These are phyloP conservation scores for Mormyrus lacerda DNA, from an alignment of 2,113 vertebrate genomes.

Conservation along the genomic window DNA sequence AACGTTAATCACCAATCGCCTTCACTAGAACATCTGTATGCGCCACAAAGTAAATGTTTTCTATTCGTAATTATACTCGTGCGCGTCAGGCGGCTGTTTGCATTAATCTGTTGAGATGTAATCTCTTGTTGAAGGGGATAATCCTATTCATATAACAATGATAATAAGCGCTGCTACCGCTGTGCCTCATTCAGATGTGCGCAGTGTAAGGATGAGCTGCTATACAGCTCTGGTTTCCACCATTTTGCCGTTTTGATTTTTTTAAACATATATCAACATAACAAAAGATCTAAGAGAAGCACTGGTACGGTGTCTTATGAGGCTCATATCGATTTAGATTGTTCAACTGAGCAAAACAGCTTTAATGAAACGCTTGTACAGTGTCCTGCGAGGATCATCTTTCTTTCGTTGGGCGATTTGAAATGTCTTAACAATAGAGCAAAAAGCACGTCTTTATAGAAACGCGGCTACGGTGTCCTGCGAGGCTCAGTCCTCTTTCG, in stretches of 20 bases:
- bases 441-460: background rate
- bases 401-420: background rate
- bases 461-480: conserved; percentile 33
- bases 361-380: background rate
- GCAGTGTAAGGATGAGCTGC: background rate
- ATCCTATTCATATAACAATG: background rate
- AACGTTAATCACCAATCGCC: background rate
- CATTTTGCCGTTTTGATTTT: background rate
- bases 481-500: conserved; percentile 18
- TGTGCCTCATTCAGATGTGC: background rate
- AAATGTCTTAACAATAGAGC: conserved; percentile 7
- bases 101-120: background rate
- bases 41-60: background rate
- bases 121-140: background rate
- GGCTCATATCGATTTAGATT: background rate
- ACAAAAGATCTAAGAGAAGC: background rate
- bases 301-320: background rate
- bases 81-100: background rate
- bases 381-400: background rate
- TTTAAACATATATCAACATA: background rate
- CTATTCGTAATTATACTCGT: background rate
- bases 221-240: background rate
- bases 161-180: background rate
- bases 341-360: background rate
- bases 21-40: background rate